phyloP scores from a whole-genome alignment of 2,888 invertebrate genomes.

The Cotesia congregata region DNA sequence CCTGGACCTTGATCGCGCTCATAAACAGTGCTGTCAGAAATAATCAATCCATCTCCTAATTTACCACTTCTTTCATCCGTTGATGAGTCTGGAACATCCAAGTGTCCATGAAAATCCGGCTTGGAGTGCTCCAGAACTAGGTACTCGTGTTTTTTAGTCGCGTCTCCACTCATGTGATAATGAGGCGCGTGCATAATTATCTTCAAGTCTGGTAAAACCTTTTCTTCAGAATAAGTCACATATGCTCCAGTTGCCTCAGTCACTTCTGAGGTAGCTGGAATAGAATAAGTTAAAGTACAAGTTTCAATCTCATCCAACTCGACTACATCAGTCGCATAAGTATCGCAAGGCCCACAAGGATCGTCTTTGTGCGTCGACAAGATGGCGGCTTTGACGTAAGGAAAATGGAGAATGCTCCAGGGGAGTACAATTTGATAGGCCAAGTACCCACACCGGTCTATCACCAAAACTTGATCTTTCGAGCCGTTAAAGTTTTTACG shows the following conservation, averaged over 20 bases:
- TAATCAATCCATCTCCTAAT: constrained; percentile 36
- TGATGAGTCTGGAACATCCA: constrained; percentile 42
- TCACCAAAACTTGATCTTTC: constrained; percentile 59
- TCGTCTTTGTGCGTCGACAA: constrained; percentile 66
- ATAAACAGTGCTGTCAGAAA: constrained; percentile 47
- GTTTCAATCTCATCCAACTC: neutral
- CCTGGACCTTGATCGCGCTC: constrained; percentile 60
- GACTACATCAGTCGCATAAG: constrained; percentile 29
- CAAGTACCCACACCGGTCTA: constrained; percentile 66
- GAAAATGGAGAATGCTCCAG: constrained; percentile 66
- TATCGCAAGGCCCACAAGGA: constrained; percentile 65
- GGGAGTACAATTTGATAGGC: constrained; percentile 67
- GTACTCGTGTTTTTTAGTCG: constrained; percentile 57
- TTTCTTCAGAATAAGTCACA: neutral
- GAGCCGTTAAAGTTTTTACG: constrained; percentile 57
- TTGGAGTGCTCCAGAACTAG: constrained; percentile 56
- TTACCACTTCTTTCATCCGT: constrained; percentile 13
- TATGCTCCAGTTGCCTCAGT: neutral
- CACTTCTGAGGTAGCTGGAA: neutral
- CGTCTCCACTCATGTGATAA: constrained; percentile 53
- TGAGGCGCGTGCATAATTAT: constrained; percentile 65
- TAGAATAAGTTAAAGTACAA: neutral
- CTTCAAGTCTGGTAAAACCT: constrained; percentile 35
- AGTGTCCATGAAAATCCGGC: constrained; percentile 59
- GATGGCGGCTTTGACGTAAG: constrained; percentile 68